These are phyloP conservation scores for Tylochromis polylepis DNA, from an alignment of 2,113 vertebrate species.

Conservation along the genomic window DNA sequence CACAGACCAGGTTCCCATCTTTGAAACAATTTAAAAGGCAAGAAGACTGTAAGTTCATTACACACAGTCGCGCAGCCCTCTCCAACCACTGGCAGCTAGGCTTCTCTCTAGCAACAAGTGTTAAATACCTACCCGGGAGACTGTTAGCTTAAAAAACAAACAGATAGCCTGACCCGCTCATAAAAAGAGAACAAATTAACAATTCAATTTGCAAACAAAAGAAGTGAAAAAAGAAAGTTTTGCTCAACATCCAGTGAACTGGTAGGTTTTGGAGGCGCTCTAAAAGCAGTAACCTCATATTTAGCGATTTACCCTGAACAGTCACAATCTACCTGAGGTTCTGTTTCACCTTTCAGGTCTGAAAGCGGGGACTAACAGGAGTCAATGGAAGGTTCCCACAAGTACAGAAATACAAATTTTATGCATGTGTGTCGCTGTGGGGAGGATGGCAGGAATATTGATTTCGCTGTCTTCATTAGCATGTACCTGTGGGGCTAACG, in stretches of 20 bases:
- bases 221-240: background rate
- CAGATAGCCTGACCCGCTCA: fast-evolving
- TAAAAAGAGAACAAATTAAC: background rate
- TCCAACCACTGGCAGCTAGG: background rate
- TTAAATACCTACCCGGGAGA: background rate
- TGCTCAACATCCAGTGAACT: background rate
- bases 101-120: background rate
- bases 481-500: constrained; percentile 60
- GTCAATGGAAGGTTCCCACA: background rate
- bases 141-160: background rate
- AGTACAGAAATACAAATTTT: background rate
- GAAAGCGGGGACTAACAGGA: background rate
- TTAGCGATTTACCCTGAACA: background rate
- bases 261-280: background rate
- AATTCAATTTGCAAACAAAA: background rate
- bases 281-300: background rate
- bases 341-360: background rate
- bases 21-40: background rate
- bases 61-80: fast-evolving
- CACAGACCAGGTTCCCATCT: background rate
- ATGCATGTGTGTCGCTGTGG: background rate
- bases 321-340: background rate
- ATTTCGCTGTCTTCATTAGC: constrained; percentile 53
- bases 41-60: too few relatives aligned
- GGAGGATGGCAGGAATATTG: constrained; percentile 43